A percentile compares a stretch with the other conserved stretches of the same genome.
Evolutionary conservation across 2,888 invertebrate genomes (phyloP).

Genomic region (Clivina fossor): DNA sequence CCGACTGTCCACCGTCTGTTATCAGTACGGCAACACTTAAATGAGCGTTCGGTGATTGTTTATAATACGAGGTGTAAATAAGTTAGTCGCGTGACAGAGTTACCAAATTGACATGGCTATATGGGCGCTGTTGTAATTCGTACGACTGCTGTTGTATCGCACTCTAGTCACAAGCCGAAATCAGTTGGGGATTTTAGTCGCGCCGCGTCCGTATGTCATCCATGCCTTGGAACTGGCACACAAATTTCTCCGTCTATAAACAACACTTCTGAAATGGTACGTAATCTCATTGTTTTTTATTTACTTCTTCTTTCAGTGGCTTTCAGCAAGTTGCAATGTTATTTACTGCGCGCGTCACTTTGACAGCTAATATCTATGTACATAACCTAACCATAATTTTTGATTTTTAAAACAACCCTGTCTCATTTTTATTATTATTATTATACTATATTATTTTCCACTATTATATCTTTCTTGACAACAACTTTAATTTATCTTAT

Average conservation of each 20-base stretch:
- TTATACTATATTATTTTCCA: too few species aligned
- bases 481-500: too few species aligned
- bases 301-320: not conserved
- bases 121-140: conserved; percentile 20
- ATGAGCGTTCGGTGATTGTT: conserved; percentile 10
- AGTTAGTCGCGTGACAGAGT: not conserved
- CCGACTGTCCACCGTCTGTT: conserved; percentile 19
- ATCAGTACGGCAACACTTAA: conserved; percentile 17
- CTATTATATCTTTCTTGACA: too few species aligned
- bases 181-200: not conserved
- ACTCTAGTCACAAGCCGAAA: conserved; percentile 12
- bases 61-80: conserved; percentile 19
- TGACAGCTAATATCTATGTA: not conserved
- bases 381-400: not conserved
- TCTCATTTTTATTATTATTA: too few species aligned
- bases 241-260: conserved; percentile 1
- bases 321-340: not conserved
- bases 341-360: conserved; percentile 2
- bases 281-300: conserved; percentile 10
- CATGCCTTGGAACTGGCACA: conserved; percentile 11
- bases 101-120: conserved; percentile 16
- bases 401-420: too few species aligned
- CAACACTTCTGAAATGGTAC: conserved; percentile 28
- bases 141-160: conserved; percentile 12
- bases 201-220: not conserved